These are phyloP conservation scores for Pangasianodon hypophthalmus DNA, from an alignment of 2,113 vertebrate species.

Conservation along the genomic window DNA sequence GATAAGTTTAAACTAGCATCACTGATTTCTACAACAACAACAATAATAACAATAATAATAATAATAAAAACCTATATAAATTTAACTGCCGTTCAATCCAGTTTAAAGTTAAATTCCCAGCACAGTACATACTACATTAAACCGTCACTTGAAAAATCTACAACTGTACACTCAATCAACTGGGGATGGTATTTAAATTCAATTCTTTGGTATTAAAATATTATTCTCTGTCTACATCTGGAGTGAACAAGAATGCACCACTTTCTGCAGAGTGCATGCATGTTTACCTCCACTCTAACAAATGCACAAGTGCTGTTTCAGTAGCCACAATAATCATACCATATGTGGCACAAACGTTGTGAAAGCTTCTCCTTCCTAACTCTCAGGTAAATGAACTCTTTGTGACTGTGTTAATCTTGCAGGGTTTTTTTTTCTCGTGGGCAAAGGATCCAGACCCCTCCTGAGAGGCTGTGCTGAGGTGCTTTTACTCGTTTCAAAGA, in stretches of 20 bases:
- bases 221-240: not conserved
- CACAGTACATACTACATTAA: not conserved
- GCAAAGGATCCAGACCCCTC: constrained; percentile 78
- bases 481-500: constrained; percentile 94
- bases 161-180: not conserved
- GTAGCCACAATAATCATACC: not conserved
- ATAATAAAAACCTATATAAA: not conserved
- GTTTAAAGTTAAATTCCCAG: not conserved
- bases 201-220: constrained; percentile 1
- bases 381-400: constrained; percentile 71
- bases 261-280: not conserved
- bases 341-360: not conserved
- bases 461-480: constrained; percentile 92
- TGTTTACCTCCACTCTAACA: constrained; percentile 17
- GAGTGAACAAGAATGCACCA: constrained; percentile 6
- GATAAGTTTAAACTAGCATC: not conserved
- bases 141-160: not conserved
- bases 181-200: not conserved
- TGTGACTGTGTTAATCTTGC: constrained; percentile 83
- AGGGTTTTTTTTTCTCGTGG: constrained; percentile 76
- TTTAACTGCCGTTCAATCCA: not conserved
- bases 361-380: constrained; percentile 49
- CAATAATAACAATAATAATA: no score
- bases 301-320: constrained; percentile 3
- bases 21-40: not conserved